Base-by-base conservation (phyloP, 2,113 vertebrate species). In the Centropus bengalensis region DNA sequence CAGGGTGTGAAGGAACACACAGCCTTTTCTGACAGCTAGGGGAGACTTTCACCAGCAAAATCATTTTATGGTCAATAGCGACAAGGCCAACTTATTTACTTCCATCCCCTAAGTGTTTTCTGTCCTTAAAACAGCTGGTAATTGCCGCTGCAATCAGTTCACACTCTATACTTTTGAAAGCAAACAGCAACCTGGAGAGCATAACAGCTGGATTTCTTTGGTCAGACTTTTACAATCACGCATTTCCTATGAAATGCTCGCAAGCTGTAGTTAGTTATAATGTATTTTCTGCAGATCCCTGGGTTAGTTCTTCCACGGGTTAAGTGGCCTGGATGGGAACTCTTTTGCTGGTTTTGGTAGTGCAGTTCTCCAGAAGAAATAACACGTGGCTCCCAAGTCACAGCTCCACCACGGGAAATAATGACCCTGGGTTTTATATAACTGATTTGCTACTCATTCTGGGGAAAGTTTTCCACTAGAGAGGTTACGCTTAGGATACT, bases 1-100 rank as follows among this genome's bases (percentile, higher is more conserved):
- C 1, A 8, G n/a, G 59, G n/a, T 4, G 6, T 3, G 13, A 26
- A 40, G 15, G 4, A 10, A 14, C 10, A 7, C 32, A 7, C 32
- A 27, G 27, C 10, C 67, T 51, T 11, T 40, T 2, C 28, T 23
- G 47, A 8, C 83, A 62, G 15, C 63, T 2, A 4, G 12, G 5
- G 27, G 13, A n/a, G 18, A 33, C 6, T 32, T 15, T 18, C 32
- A 7, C 3, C 7, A 3, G 9, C 14, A 14, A 9, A 28, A 30
- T 5, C 13, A 32, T 7, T 5, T 32, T 12, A 13, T 0, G 12
- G 33, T 3, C 44, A 44, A 9, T 5, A 27, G 13, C 28, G 49
- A 14, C 40, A 63, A 78, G 64, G 5, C 4, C 17, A 80, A 1
- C 28, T 51, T 23, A 52, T 55, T 32, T 17, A 38, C 70, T 92